These are phyloP conservation scores for Sebastes alutus DNA, from an alignment of 2,797 vertebrate species.

Conservation along the genomic window DNA sequence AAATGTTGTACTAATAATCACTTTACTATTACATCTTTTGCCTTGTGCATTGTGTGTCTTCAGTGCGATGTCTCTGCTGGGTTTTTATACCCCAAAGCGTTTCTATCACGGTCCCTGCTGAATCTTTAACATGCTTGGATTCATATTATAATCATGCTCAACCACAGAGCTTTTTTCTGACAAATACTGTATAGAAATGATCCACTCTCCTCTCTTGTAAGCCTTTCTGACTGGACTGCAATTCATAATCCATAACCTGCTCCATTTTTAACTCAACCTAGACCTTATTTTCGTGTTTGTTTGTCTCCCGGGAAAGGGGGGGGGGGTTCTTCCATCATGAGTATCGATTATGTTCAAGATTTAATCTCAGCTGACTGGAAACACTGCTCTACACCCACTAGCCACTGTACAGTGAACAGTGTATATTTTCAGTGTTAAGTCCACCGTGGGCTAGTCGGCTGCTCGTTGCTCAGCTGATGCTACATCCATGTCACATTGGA, in stretches of 20 bases:
- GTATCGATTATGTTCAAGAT: conserved; percentile 44
- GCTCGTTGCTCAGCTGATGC: conserved; percentile 6
- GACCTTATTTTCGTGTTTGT: not conserved
- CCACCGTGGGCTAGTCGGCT: not conserved
- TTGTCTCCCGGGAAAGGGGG: too few species aligned
- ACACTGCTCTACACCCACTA: conserved; percentile 22
- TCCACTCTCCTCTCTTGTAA: conserved; percentile 22
- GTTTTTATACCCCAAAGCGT: conserved; percentile 18
- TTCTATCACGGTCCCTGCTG: conserved; percentile 28
- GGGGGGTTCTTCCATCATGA: not conserved
- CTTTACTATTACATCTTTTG: not conserved
- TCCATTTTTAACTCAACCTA: not conserved
- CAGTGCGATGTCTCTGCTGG: not conserved
- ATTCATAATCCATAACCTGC: conserved; percentile 42
- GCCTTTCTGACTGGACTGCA: conserved; percentile 18
- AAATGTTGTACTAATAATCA: not conserved
- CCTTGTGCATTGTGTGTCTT: conserved; percentile 1
- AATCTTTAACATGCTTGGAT: conserved; percentile 43
- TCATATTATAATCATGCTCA: conserved; percentile 36
- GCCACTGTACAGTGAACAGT: not conserved
- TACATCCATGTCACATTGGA: conserved; percentile 13
- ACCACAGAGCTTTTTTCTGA: conserved; percentile 9
- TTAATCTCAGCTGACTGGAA: conserved; percentile 40
- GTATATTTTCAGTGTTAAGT: not conserved
- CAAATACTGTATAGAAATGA: conserved; percentile 39